Base-by-base conservation (phyloP, 2,888 invertebrate species). In the Drosophila anomalipes region DNA sequence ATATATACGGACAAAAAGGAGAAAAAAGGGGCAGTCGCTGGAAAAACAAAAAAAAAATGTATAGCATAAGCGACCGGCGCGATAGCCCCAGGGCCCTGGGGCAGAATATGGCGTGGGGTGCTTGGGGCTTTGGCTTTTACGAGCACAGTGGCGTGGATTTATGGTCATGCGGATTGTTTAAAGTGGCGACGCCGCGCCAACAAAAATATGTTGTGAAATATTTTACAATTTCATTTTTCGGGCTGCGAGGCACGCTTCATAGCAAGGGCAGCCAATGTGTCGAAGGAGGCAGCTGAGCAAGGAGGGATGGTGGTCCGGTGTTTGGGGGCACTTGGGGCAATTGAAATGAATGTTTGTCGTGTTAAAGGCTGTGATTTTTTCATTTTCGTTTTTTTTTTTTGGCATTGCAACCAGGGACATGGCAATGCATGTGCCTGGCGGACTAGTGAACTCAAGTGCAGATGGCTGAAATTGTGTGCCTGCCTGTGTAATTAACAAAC, bases 151-250 rank as follows among this genome's bases (percentile, higher is more conserved):
- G 70, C 72, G 49, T 71, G 76, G 87, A 89, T 84, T 87, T 85
- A 89, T 87, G 82, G 89, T 81, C 86, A 82, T 87, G 86, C 77
- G 87, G 85, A 89, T 86, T 77, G 86, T 67, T 86, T 81, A 71
- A 84, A 84, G 83, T 83, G 83, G 86, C 86, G 89, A 73, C 64
- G 81, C 63, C 81, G 66, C 67, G 70, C 81, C 80, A 80, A 74
- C 75, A 85, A 78, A 87, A 87, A 84, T 85, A 88, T 88, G 86
- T 88, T 88, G 86, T 73, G 74, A 83, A 88, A 85, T 85, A 85
- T 85, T 88, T 85, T 77, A 86, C 86, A 88, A 83, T 86, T 84
- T 86, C 73, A 65, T 84, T 79, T 87, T 85, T 85, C 68, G 58
- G 64, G 51, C 82, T 54, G 80, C 66, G 35, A 65, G 60, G 66